A percentile compares a stretch with the other conserved stretches of the same genome.
Evolutionary conservation across 2,888 invertebrate genomes (phyloP).

Genomic region (Caenorhabditis sp.): DNA sequence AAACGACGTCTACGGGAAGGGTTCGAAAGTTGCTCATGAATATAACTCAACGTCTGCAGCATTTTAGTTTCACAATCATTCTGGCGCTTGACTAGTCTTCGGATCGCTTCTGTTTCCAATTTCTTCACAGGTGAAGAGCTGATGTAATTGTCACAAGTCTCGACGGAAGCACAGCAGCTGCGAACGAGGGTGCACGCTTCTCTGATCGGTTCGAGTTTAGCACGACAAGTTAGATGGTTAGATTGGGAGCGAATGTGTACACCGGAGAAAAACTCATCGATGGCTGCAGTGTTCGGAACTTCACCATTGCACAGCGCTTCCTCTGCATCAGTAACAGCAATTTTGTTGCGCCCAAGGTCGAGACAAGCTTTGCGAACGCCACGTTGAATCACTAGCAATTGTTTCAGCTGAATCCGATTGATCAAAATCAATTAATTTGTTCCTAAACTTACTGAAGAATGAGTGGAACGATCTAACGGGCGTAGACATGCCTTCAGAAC

Average conservation of each 20-base stretch:
- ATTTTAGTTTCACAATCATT: conserved; percentile 70
- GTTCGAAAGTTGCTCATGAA: conserved; percentile 67
- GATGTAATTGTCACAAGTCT: conserved; percentile 72
- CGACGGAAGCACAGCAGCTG: conserved; percentile 68
- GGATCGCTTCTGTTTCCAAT: conserved; percentile 66
- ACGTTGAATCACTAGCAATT: conserved; percentile 69
- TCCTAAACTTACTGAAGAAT: conserved; percentile 58
- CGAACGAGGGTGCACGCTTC: conserved; percentile 64
- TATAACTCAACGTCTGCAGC: conserved; percentile 70
- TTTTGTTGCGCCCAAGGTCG: conserved; percentile 69
- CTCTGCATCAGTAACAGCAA: conserved; percentile 66
- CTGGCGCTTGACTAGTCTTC: conserved; percentile 63
- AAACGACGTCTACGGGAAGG: conserved; percentile 66
- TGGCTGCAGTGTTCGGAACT: conserved; percentile 61
- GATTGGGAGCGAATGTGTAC: conserved; percentile 65
- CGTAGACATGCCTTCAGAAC: conserved; percentile 69
- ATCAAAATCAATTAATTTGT: background rate
- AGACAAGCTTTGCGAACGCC: conserved; percentile 71
- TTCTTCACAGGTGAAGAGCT: conserved; percentile 68
- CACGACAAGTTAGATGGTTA: conserved; percentile 67
- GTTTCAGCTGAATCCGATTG: conserved; percentile 68
- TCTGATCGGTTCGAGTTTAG: conserved; percentile 67
- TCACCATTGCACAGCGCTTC: conserved; percentile 46
- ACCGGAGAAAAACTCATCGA: conserved; percentile 67
- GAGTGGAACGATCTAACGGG: conserved; percentile 67